A percentile compares a stretch with the other conserved stretches of the same genome.
These are phyloP conservation scores for Drosophila nigricruria DNA, from an alignment of 2,888 invertebrate genomes.

Conservation along the genomic window DNA sequence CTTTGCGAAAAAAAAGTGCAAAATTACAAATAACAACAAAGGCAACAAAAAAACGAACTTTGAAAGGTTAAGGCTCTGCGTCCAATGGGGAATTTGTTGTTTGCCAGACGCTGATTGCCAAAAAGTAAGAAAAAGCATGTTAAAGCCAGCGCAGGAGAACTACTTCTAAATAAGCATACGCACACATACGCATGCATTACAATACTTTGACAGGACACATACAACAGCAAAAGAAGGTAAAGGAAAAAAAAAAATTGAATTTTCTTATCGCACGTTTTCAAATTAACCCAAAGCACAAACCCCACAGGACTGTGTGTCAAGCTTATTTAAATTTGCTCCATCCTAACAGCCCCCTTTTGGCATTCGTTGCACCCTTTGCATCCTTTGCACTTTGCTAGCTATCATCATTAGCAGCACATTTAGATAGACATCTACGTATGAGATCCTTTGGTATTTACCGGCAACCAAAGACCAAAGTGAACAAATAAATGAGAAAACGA, in stretches of 20 bases:
- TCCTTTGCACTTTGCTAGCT: slow-evolving; percentile 36
- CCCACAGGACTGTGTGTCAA: slow-evolving; percentile 43
- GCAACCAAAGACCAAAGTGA: slow-evolving; percentile 8
- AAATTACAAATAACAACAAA: slow-evolving; percentile 56
- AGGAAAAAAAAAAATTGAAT: slow-evolving; percentile 65
- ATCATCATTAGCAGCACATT: slow-evolving; percentile 72
- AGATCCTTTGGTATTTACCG: slow-evolving; percentile 32
- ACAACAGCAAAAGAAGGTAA: slow-evolving; percentile 11
- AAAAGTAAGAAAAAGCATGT: slow-evolving; percentile 42
- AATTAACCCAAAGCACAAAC: slow-evolving; percentile 66
- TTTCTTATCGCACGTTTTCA: slow-evolving; percentile 73
- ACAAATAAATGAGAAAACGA: slow-evolving; percentile 1
- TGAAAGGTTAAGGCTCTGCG: slow-evolving; percentile 19
- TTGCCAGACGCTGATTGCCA: slow-evolving; percentile 73
- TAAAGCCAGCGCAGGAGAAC: slow-evolving; percentile 29
- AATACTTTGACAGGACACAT: slow-evolving; percentile 48
- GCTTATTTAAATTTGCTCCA: slow-evolving; percentile 62
- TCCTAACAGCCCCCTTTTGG: neutral
- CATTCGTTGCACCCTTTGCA: neutral
- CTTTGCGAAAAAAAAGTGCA: slow-evolving; percentile 52
- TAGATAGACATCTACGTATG: slow-evolving; percentile 54
- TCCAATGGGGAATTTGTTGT: slow-evolving; percentile 68
- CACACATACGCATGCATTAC: slow-evolving; percentile 13
- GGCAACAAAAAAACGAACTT: slow-evolving; percentile 32
- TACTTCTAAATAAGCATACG: slow-evolving; percentile 28